A percentile compares a stretch with the other conserved stretches of the same genome.
These are phyloP conservation scores for Salvelinus fontinalis DNA, from an alignment of 2,113 vertebrate genomes.

Conservation along the genomic window DNA sequence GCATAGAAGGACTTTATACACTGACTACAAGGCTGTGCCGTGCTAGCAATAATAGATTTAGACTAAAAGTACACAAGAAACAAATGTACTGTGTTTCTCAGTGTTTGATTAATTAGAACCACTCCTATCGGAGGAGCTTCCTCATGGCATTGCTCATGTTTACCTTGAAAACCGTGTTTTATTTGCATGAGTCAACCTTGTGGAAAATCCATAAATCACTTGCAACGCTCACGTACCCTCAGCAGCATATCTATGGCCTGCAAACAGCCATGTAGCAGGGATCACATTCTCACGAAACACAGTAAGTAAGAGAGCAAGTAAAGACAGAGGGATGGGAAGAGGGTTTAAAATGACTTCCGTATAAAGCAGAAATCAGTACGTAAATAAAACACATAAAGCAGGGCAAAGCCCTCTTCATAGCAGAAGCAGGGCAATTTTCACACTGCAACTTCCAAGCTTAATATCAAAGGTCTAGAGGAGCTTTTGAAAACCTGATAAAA, in stretches of 20 bases:
- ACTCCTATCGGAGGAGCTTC: constrained; percentile 28
- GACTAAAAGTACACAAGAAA: background rate
- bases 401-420: no score
- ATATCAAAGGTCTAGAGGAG: background rate
- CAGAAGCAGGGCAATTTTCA: background rate
- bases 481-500: background rate
- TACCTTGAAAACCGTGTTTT: constrained; percentile 64
- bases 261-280: constrained; percentile 34
- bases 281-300: constrained; percentile 11
- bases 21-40: background rate
- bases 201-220: constrained; percentile 71
- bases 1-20: background rate
- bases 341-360: background rate
- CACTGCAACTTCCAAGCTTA: background rate
- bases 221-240: constrained; percentile 45
- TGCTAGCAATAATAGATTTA: background rate
- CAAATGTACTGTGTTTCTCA: constrained; percentile 33
- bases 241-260: constrained; percentile 28
- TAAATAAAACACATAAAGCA: no score
- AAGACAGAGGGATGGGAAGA: background rate
- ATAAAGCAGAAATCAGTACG: no score
- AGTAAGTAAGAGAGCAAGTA: background rate
- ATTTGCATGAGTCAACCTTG: constrained; percentile 70
- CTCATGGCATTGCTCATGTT: constrained; percentile 52
- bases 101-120: constrained; percentile 42